These are phyloP conservation scores for Epinephelus moara DNA, from an alignment of 2,113 vertebrate genomes.

Conservation along the genomic window DNA sequence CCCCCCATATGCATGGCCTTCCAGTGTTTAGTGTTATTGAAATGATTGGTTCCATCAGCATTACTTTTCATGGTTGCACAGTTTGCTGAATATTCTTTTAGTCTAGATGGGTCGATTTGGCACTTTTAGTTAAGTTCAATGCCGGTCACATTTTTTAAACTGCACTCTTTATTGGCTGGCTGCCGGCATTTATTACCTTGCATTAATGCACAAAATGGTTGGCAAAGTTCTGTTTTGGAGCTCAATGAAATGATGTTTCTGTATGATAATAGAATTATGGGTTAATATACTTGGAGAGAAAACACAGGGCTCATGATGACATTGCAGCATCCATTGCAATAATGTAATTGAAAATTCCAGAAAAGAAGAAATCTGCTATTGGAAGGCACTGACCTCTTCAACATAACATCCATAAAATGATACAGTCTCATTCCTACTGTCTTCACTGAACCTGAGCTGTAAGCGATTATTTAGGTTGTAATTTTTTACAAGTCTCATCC, in stretches of 20 bases:
- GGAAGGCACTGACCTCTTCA: slow-evolving; percentile 13
- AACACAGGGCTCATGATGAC: neutral
- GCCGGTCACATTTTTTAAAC: neutral
- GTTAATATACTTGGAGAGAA: slow-evolving; percentile 15
- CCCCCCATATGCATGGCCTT: too few relatives aligned
- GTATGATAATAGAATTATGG: neutral
- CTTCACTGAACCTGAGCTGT: neutral
- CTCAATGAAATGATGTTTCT: slow-evolving; percentile 10
- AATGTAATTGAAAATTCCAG: slow-evolving; percentile 16
- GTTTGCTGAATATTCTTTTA: slow-evolving; percentile 41
- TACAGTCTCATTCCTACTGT: neutral
- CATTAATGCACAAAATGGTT: slow-evolving; percentile 16
- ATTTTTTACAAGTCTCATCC: slow-evolving; percentile 8
- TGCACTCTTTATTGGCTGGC: neutral
- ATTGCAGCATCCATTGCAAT: neutral
- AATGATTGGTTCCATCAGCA: slow-evolving; percentile 9
- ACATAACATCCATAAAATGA: neutral
- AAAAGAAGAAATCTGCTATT: neutral
- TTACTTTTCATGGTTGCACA: neutral
- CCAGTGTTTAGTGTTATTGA: neutral
- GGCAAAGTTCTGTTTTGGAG: slow-evolving; percentile 25
- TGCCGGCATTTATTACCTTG: slow-evolving; percentile 16
- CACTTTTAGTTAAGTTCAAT: neutral
- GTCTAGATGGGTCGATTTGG: slow-evolving; percentile 17
- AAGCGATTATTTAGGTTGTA: neutral